Base-by-base conservation (phyloP, 2,113 vertebrate species). In the Syrrhaptes paradoxus region DNA sequence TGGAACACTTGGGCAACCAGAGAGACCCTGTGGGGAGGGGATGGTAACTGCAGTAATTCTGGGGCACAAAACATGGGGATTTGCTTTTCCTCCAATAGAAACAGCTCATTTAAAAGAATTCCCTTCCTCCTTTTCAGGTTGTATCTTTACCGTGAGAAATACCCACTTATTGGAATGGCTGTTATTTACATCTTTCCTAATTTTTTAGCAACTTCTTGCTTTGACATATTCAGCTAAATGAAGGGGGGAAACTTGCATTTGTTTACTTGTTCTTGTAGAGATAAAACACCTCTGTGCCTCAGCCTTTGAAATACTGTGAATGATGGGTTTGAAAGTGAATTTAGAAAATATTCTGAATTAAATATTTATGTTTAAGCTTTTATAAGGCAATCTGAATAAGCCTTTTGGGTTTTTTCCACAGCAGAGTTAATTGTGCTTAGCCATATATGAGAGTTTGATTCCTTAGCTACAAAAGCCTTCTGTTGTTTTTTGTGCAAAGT, bases 281-380 rank as follows among this genome's bases (percentile, higher is more conserved):
- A 96, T 96, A 96, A 96, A 97, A 95, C 93, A 96, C 83, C 83
- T 95, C 92, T 78, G 75, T 94, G 85, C 79, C 90, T 96, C 83
- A 94, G 91, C 85, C 95, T 97, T 97, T 97, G 96, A 96, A 96
- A 96, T 85, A 48, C 79, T 71, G 82, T 94, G 92, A 96, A 95
- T 93, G 93, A 96, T 89, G 90, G 45, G 2, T 81, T 96, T 97
- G 88, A 92, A 96, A 96, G 93, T 89, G 95, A 95, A 95, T 92
- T 94, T 96, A 91, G 95, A 97, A 93, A 91, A 94, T 86, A 93
- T 89, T 85, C 91, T 84, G 92, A 96, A 97, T 97, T 94, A 97
- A 97, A 97, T 97, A 97, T 96, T 96, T 92, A 97, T 97, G 95
- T 86, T 94, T 87, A 96, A 89, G 94, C 90, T 96, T 94, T 97